Percentiles rank a stretch among this genome's conserved stretches.
Evolutionary conservation across 2,888 invertebrate genomes (phyloP).

Genomic region (Conchocele bisecta): DNA sequence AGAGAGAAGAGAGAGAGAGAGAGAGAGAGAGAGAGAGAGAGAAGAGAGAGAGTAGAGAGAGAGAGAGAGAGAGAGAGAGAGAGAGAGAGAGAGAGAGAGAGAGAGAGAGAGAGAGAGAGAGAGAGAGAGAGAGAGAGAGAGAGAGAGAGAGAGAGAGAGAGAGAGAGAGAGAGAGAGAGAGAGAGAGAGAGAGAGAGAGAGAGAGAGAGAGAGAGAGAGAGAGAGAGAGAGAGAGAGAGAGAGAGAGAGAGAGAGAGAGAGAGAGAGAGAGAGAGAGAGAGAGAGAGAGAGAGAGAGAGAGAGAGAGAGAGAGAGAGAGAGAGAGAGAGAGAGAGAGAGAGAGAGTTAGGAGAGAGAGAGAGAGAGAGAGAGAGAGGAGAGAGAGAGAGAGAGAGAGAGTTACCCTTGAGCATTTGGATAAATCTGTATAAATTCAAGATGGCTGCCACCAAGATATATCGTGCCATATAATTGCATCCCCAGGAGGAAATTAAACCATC

Average conservation of each 20-base stretch:
- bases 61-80: not conserved
- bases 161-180: not conserved
- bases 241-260: slow-evolving; percentile 16
- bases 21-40: slow-evolving; percentile 6
- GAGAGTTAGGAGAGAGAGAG: not conserved
- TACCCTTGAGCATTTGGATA: no score
- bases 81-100: not conserved
- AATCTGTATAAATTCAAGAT: no score
- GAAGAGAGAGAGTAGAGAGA: no score
- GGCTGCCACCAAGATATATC: no score
- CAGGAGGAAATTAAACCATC: no score
- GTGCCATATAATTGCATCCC: no score
- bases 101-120: slow-evolving; percentile 3
- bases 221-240: slow-evolving; percentile 3
- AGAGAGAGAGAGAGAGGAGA: not conserved
- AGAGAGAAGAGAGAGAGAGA: no score
- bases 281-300: not conserved
- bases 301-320: not conserved
- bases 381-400: no score
- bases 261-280: slow-evolving; percentile 9
- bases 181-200: slow-evolving; percentile 15
- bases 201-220: slow-evolving; percentile 14
- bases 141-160: slow-evolving; percentile 3
- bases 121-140: slow-evolving; percentile 8
- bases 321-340: not conserved